These are phyloP conservation scores for Emydura subglobosa DNA, from an alignment of 2,113 vertebrate genomes.

Conservation along the genomic window DNA sequence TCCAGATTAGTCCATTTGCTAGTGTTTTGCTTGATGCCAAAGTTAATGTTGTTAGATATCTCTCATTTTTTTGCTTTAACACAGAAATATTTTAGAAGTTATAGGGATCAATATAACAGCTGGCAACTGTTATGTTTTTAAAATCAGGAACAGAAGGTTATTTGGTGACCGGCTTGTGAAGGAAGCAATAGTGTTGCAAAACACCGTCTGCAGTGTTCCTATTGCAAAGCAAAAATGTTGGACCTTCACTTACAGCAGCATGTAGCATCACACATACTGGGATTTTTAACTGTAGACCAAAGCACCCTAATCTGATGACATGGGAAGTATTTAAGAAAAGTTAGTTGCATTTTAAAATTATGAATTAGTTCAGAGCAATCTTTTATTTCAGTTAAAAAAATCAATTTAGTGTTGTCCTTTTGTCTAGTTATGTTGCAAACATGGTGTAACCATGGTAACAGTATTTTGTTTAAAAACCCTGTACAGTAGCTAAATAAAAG, in stretches of 20 bases:
- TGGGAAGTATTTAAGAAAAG: not conserved
- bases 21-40: not conserved
- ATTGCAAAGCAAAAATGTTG: not conserved
- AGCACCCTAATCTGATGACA: not conserved
- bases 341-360: not conserved
- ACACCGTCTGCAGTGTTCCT: not conserved
- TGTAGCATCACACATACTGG: not conserved
- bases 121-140: not conserved
- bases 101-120: not conserved
- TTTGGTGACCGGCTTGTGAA: not conserved
- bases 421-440: not conserved
- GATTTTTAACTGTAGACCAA: not conserved
- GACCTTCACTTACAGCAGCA: not conserved
- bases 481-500: not conserved
- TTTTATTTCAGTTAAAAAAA: not conserved
- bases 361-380: not conserved
- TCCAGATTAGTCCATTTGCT: not conserved
- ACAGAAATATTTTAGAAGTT: not conserved
- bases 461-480: not conserved
- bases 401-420: not conserved
- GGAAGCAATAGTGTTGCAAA: not conserved
- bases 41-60: not conserved
- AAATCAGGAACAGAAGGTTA: not conserved
- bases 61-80: not conserved
- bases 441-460: not conserved